These are phyloP conservation scores for Xanthia togata DNA, from an alignment of 2,888 invertebrate species.

Conservation along the genomic window DNA sequence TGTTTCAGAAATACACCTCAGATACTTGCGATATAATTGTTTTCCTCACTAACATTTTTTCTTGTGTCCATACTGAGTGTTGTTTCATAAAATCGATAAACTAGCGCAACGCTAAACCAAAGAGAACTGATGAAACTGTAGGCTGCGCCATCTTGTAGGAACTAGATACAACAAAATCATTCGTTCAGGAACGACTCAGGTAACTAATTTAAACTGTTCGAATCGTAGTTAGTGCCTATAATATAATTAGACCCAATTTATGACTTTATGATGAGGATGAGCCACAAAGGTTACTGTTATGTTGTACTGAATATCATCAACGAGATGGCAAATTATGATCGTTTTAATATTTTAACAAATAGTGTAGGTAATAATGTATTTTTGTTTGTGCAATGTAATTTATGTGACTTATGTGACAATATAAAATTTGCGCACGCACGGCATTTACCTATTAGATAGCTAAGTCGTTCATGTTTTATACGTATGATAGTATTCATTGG, in stretches of 20 bases:
- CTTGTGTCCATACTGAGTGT: constrained; percentile 79
- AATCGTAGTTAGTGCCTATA: neutral
- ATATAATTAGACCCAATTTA: constrained; percentile 3
- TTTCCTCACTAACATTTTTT: constrained; percentile 74
- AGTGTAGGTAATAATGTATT: constrained; percentile 10
- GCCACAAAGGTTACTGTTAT: neutral
- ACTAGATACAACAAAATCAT: constrained; percentile 43
- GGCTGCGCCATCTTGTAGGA: constrained; percentile 81
- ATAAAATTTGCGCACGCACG: neutral
- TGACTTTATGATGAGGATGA: neutral
- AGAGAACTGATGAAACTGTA: constrained; percentile 74
- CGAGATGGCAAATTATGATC: neutral
- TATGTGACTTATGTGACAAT: constrained; percentile 7
- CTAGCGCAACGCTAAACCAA: constrained; percentile 86
- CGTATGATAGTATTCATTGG: constrained; percentile 23
- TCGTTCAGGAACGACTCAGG: constrained; percentile 57
- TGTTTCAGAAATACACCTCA: constrained; percentile 5
- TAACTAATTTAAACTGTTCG: constrained; percentile 24
- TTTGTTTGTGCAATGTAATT: neutral
- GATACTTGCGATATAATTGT: constrained; percentile 35
- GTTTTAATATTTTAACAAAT: neutral
- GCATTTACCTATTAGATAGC: constrained; percentile 1
- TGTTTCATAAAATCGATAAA: constrained; percentile 85
- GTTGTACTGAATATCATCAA: constrained; percentile 9
- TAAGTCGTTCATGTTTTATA: constrained; percentile 17